Conservation (phyloP, 1,140 invertebrate species). For the Condylostylus longicornis region DNA sequence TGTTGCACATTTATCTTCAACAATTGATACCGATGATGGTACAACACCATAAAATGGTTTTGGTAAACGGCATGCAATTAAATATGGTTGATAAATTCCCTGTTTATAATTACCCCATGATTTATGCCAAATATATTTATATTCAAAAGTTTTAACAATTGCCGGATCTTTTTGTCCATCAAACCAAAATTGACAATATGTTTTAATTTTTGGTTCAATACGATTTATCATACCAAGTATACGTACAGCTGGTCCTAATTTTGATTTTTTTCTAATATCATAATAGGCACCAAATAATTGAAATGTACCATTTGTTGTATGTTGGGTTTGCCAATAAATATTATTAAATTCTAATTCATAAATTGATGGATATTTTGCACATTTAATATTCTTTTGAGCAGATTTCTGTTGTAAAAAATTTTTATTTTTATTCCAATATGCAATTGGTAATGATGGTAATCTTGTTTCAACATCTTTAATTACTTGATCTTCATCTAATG, state of each 20-base stretch:
- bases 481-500: conserved; percentile 52
- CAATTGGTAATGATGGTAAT: conserved; percentile 65
- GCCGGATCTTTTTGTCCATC: conserved; percentile 63
- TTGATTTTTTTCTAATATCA: conserved; percentile 59
- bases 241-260: conserved; percentile 62
- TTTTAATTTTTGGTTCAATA: conserved; percentile 66
- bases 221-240: conserved; percentile 84
- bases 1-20: conserved; percentile 68
- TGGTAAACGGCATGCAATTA: conserved; percentile 76
- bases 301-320: conserved; percentile 68
- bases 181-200: conserved; percentile 83
- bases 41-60: conserved; percentile 52
- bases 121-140: conserved; percentile 87
- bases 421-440: conserved; percentile 65
- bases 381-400: conserved; percentile 53
- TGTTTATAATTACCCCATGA: conserved; percentile 92
- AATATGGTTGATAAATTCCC: conserved; percentile 78
- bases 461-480: conserved; percentile 58
- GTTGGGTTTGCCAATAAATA: conserved; percentile 74
- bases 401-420: conserved; percentile 47
- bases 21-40: conserved; percentile 73
- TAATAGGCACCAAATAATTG: conserved; percentile 81
- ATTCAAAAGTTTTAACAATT: conserved; percentile 66
- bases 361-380: conserved; percentile 66
- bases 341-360: conserved; percentile 85